Evolutionary conservation across 2,888 invertebrate genomes (phyloP), one percentile per base, ranked within the genome.

Genomic region (Steinernema carpocapsae): DNA sequence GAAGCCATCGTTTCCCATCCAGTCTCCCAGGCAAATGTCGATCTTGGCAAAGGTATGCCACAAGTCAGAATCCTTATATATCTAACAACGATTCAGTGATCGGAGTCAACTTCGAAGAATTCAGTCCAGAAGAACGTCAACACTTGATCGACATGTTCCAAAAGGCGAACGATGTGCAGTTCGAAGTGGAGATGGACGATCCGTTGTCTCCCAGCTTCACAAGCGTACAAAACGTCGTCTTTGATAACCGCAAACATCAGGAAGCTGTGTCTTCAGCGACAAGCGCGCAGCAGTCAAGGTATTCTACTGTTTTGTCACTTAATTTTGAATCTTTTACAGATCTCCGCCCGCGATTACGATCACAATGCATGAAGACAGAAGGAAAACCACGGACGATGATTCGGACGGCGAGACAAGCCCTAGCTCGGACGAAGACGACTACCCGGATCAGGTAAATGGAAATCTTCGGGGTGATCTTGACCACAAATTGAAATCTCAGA

Each of bases 351-450:
- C 75, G 59, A 82, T 83, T 14, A 79, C 78, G 24, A 76, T 83
- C n/a, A 82, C 81, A 3, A 51, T 74, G 17, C 75, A 77, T 42
- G 78, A 80, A 56, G 76, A 78, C 17, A 46, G 52, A 2, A 74
- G 43, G 74, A 80, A 59, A 77, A 77, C 72, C 17, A 46, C 72
- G 0, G 80, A 79, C 37, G 80, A 79, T 14, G 80, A 80, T 42
- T 80, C 80, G 10, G 82, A 77, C 22, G 82, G 46, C 17, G 80
- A 78, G 22, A 82, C 78, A 3, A 52, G 75, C 1, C 78, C 78
- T 22, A 78, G 75, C 45, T 81, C 81, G 7, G 81, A 81, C 42
- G 86, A 86, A 46, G 86, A 86, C 52, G 86, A 86, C 22, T 87
- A 86, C 75, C 85, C 84, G 12, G 86, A 85, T 77, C 78, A 79